Percentiles rank a stretch among this genome's conserved stretches.
Evolutionary conservation across 2,888 invertebrate species (phyloP).

Genomic region (Muschampia plurimacula): DNA sequence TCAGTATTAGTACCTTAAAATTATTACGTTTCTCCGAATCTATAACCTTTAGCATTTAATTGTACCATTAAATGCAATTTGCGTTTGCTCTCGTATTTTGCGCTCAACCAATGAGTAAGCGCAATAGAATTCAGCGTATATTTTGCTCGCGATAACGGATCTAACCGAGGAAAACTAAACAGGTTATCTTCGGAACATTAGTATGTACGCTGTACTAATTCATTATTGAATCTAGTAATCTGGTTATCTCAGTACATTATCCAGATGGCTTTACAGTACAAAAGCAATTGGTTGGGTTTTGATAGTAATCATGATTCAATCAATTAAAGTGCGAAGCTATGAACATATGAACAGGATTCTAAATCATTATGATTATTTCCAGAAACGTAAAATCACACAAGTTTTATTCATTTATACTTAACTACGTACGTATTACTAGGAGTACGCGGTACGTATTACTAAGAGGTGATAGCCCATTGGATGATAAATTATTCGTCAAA

Average conservation of each 20-base stretch:
- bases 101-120: constrained; percentile 1
- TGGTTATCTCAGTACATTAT: constrained; percentile 17
- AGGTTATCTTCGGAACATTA: constrained; percentile 21
- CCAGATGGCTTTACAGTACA: constrained; percentile 16
- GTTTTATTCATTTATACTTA: too few relatives aligned
- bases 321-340: not conserved
- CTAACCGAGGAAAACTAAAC: constrained; percentile 18
- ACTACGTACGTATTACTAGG: too few relatives aligned
- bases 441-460: too few relatives aligned
- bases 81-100: not conserved
- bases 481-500: too few relatives aligned
- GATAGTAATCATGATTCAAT: not conserved
- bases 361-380: too few relatives aligned
- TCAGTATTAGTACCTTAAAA: not conserved
- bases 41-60: not conserved
- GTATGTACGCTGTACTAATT: constrained; percentile 8
- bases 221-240: constrained; percentile 15
- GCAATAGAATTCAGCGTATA: not conserved
- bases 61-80: not conserved
- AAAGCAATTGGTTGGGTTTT: not conserved
- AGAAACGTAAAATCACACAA: too few relatives aligned
- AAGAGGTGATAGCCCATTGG: too few relatives aligned
- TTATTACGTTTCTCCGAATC: not conserved
- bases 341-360: too few relatives aligned
- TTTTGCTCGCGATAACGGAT: constrained; percentile 12